Conservation (phyloP, 2,888 invertebrate genomes). For the Nowickia ferox region DNA sequence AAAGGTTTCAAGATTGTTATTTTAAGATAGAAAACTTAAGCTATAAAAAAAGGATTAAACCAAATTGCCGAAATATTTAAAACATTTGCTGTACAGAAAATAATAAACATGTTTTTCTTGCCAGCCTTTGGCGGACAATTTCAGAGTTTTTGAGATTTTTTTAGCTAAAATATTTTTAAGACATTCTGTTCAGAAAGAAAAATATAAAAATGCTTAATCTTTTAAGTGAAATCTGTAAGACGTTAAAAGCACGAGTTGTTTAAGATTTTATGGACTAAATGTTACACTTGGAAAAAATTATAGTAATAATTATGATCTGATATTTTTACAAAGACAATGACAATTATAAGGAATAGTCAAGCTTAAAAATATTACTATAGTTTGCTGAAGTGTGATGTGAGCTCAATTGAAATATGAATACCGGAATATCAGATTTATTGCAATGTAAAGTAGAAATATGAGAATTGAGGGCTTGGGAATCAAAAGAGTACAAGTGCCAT, state of each 20-base stretch:
- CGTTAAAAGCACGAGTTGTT: background rate
- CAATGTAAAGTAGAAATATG: too few species aligned
- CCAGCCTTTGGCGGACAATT: constrained; percentile 12
- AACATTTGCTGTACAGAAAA: constrained; percentile 32
- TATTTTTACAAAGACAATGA: too few species aligned
- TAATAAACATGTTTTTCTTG: constrained; percentile 38
- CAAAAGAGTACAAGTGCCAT: too few species aligned
- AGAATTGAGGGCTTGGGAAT: too few species aligned
- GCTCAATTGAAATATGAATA: too few species aligned
- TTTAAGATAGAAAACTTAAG: constrained; percentile 38
- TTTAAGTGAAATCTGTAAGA: background rate
- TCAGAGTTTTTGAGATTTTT: background rate
- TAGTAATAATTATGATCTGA: too few species aligned
- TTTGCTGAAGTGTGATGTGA: too few species aligned
- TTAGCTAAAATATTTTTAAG: background rate
- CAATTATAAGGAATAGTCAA: too few species aligned
- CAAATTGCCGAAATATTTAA: constrained; percentile 32
- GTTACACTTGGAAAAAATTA: too few species aligned
- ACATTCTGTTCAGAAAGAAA: background rate
- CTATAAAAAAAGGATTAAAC: background rate
- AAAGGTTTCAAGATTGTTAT: constrained; percentile 43
- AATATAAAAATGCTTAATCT: background rate
- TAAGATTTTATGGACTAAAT: background rate
- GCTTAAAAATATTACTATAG: too few species aligned
- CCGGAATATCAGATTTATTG: too few species aligned